Base-by-base conservation (phyloP, 2,113 vertebrate genomes). In the Indicator indicator region DNA sequence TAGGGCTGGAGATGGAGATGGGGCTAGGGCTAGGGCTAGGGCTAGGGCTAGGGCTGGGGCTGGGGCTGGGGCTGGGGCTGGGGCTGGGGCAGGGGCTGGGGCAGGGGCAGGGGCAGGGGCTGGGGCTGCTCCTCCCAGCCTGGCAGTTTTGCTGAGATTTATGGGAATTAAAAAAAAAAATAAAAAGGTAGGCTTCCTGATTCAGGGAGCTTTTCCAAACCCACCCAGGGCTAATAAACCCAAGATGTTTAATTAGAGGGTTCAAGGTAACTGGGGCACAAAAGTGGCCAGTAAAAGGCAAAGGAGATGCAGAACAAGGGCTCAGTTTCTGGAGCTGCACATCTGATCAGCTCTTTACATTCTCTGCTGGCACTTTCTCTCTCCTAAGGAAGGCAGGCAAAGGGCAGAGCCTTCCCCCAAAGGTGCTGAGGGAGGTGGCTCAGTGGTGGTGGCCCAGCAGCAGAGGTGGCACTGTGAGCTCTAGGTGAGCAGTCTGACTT, bases 171-270 rank as follows among this genome's bases (percentile, higher is more conserved):
- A 89, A 77, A 50, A 91, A 42, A 77, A 88, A 32, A 69, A 16
- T 18, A 46, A 16, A 16, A 46, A 1, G 7, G 9, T 30, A 28
- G 9, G 33, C 15, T 80, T 3, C 0, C 65, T 77, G 60, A 4
- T 68, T 77, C 17, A 55, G 54, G 1, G 54, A 0, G 16, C 59
- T 87, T 88, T 96, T 91, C 94, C 93, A 96, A 91, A 86, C 28
- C 2, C 9, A 89, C 63, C 46, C 62, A 48, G 85, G 59, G 60
- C 80, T 78, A 68, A 83, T 95, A 86, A 93, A 85, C 83, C 67
- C 73, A 89, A 73, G 60, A 75, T 91, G 67, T 69, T 96, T 88
- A 94, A 94, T 95, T 87, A 64, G 26, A 80, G 64, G 33, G 26
- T 23, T 74, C 50, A 13, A 64, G 70, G 58, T 71, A 86, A 91